Evolutionary conservation across 2,113 vertebrate genomes (phyloP).

Genomic region (Myxocyprinus asiaticus): DNA sequence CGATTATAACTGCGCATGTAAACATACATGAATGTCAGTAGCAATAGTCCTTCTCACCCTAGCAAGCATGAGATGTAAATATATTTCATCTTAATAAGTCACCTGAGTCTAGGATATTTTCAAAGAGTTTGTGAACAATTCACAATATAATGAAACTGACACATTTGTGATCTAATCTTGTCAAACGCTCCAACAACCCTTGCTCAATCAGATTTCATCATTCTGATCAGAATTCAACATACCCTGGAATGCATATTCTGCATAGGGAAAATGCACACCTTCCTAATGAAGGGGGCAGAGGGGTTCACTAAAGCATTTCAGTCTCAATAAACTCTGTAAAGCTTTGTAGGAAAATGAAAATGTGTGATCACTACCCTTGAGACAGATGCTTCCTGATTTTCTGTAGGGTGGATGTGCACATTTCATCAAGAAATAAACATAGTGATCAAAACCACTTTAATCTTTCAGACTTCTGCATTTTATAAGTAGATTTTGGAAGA

Average conservation of each 20-base stretch:
- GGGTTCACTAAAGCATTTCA: background rate
- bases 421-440: constrained; percentile 20
- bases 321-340: background rate
- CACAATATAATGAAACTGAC: background rate
- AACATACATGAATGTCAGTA: no score
- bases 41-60: no score
- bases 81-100: no score
- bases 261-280: no score
- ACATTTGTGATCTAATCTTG: constrained; percentile 10
- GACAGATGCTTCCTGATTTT: background rate
- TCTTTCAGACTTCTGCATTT: constrained; percentile 2
- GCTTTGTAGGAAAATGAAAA: background rate
- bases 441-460: constrained; percentile 37
- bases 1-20: no score
- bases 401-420: background rate
- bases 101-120: no score
- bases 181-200: background rate
- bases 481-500: background rate
- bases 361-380: background rate
- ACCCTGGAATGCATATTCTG: no score
- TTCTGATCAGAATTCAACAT: background rate
- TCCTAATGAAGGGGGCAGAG: background rate
- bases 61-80: no score
- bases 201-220: background rate
- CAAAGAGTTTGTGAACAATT: background rate